A percentile compares a stretch with the other conserved stretches of the same genome.
phyloP scores from a whole-genome alignment of 2,797 vertebrate genomes.

The Acanthornis magna region DNA sequence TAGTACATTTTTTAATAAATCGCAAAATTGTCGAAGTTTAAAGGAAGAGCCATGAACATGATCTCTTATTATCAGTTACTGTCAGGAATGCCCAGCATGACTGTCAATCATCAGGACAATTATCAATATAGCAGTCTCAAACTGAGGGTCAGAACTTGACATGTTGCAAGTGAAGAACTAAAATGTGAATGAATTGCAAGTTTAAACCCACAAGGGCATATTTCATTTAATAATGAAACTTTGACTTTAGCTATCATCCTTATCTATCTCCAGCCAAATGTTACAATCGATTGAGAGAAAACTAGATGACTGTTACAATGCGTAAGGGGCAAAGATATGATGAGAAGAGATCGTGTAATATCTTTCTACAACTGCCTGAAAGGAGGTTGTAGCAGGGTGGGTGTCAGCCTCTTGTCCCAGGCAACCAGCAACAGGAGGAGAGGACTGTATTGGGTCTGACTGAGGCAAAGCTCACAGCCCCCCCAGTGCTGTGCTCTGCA shows the following conservation, averaged over 20 bases:
- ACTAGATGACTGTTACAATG: background rate
- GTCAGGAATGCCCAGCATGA: background rate
- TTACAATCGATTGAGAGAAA: background rate
- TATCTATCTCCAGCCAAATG: background rate
- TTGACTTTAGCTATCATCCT: background rate
- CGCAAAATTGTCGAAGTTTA: background rate
- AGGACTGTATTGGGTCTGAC: too few species aligned
- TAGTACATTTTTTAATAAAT: background rate
- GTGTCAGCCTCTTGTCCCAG: background rate
- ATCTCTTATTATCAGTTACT: background rate
- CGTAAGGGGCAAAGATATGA: background rate
- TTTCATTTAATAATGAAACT: background rate
- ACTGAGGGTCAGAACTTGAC: background rate
- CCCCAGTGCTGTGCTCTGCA: too few species aligned
- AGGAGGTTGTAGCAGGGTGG: background rate
- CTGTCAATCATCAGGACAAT: background rate
- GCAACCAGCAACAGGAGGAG: accelerated
- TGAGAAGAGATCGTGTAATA: background rate
- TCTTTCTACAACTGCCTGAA: background rate
- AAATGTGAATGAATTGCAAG: background rate
- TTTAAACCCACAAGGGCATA: background rate
- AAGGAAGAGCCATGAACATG: background rate
- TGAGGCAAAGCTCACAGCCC: too few species aligned
- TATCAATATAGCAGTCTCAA: background rate
- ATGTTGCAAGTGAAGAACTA: background rate